Percentiles rank a stretch among this genome's conserved stretches.
Evolutionary conservation across 2,113 vertebrate species (phyloP).

Genomic region (Perca schrenkii): DNA sequence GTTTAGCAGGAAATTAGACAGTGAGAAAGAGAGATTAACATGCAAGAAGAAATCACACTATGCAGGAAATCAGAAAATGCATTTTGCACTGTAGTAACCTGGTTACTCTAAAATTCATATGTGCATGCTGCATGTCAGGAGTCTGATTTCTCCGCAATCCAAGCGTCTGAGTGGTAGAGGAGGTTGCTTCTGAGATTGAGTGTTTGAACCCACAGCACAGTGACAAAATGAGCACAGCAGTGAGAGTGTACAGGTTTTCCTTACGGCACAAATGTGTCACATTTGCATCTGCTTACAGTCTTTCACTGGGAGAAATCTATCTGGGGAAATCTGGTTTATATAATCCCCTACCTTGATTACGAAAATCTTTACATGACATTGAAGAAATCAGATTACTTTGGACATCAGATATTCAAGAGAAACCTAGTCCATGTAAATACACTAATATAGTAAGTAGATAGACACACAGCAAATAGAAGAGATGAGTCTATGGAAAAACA

Average conservation of each 20-base stretch:
- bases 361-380: neutral
- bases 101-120: neutral
- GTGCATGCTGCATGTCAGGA: neutral
- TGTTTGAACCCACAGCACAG: too few species aligned
- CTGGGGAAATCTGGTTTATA: constrained; percentile 3
- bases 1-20: neutral
- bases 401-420: neutral
- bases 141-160: neutral
- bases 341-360: neutral
- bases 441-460: neutral
- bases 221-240: too few species aligned
- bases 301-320: neutral
- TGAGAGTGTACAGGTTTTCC: too few species aligned
- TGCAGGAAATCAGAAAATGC: neutral
- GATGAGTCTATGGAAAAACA: neutral
- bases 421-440: neutral
- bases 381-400: neutral
- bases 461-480: neutral
- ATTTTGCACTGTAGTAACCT: neutral
- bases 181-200: too few species aligned
- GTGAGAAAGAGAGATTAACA: neutral
- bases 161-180: too few species aligned
- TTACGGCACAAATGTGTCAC: too few species aligned
- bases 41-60: neutral
- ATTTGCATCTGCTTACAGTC: neutral